Percentiles rank a stretch among this genome's conserved stretches.
Evolutionary conservation across 1,140 invertebrate genomes (phyloP).

Genomic region (Drosophila sturtevanti): DNA sequence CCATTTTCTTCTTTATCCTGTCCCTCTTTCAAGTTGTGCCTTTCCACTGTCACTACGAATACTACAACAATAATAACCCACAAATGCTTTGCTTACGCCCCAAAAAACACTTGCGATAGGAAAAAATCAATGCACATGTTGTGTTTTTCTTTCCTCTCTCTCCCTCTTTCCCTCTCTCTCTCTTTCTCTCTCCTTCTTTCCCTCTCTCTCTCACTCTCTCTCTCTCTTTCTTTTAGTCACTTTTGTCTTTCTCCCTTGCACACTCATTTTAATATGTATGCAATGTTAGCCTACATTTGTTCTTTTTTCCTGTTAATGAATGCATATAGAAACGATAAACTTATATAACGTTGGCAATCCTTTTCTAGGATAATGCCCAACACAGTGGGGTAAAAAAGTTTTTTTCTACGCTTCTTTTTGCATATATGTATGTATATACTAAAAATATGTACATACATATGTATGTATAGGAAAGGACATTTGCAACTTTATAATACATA

Average conservation of each 20-base stretch:
- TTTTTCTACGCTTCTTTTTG: slow-evolving; percentile 1
- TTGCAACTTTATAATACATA: no score
- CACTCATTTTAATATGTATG: slow-evolving; percentile 56
- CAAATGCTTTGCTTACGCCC: slow-evolving; percentile 38
- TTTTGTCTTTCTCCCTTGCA: neutral
- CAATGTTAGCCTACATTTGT: slow-evolving; percentile 52
- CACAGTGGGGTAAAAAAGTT: neutral
- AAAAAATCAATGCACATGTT: slow-evolving; percentile 14
- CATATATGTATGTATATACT: slow-evolving; percentile 8
- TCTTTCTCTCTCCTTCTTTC: neutral
- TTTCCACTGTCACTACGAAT: slow-evolving; percentile 17
- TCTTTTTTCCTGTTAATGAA: slow-evolving; percentile 48
- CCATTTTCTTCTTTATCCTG: neutral
- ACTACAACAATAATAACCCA: slow-evolving; percentile 22
- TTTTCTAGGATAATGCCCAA: slow-evolving; percentile 11
- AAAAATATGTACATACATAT: neutral
- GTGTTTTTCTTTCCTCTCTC: neutral
- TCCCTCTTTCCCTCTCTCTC: neutral
- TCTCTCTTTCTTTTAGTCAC: neutral
- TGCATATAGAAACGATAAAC: slow-evolving; percentile 21
- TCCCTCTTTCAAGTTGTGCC: neutral
- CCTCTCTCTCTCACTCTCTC: neutral
- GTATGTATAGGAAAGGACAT: neutral
- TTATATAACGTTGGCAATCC: slow-evolving; percentile 48
- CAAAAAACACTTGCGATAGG: slow-evolving; percentile 40